Conservation (phyloP, 2,888 invertebrate genomes). For the Xanthorhoe spadicearia region DNA sequence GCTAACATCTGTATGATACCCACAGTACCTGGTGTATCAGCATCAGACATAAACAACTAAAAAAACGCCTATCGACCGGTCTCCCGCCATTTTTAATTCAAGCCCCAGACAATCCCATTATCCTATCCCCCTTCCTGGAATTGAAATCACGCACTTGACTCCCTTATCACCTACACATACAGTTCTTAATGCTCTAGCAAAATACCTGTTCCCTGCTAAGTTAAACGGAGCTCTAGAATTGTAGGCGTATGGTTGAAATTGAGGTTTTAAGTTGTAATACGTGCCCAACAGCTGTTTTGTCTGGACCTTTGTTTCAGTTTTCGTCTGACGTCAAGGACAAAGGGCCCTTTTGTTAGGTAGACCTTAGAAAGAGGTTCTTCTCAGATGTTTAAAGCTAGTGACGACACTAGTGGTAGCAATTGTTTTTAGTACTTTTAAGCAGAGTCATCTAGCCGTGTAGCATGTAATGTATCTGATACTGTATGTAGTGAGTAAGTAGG, state of each 20-base stretch:
- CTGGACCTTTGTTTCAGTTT: conserved; percentile 68
- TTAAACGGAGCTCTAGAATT: conserved; percentile 18
- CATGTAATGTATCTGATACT: too few species aligned
- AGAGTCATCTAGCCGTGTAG: too few species aligned
- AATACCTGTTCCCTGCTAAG: neutral
- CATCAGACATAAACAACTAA: conserved; percentile 23
- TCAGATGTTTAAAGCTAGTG: too few species aligned
- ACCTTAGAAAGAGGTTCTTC: too few species aligned
- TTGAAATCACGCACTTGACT: neutral
- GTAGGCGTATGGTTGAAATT: conserved; percentile 37
- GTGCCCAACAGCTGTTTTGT: conserved; percentile 77
- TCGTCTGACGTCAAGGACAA: conserved; percentile 59
- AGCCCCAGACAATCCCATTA: conserved; percentile 64
- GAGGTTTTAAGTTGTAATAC: conserved; percentile 46
- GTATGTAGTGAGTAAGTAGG: too few species aligned
- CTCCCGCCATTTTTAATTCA: conserved; percentile 57
- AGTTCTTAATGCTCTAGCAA: conserved; percentile 1
- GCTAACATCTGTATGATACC: neutral
- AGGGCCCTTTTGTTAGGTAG: conserved; percentile 43
- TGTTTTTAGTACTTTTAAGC: too few species aligned
- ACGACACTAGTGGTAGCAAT: too few species aligned
- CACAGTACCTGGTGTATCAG: conserved; percentile 2
- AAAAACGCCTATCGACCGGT: conserved; percentile 30
- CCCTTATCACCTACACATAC: neutral
- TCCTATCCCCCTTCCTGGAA: conserved; percentile 44